phyloP scores from a whole-genome alignment of 2,113 vertebrate genomes.

The Nestor notabilis region DNA sequence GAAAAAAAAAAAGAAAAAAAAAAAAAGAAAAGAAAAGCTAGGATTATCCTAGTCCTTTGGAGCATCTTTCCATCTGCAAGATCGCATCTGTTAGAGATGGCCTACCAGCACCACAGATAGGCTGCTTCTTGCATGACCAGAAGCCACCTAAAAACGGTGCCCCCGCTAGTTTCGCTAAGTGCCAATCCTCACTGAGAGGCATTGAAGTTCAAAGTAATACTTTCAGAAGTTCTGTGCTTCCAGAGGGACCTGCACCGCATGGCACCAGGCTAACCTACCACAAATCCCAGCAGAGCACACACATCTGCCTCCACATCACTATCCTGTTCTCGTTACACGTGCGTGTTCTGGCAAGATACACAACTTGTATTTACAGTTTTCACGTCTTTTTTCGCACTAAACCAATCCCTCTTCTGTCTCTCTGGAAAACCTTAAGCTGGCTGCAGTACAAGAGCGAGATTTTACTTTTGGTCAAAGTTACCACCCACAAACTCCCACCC shows the following conservation, averaged over 20 bases:
- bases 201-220: conserved; percentile 72
- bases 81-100: conserved; percentile 20
- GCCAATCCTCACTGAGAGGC: conserved; percentile 75
- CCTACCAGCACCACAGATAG: conserved; percentile 61
- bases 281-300: conserved; percentile 53
- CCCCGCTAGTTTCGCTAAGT: conserved; percentile 64
- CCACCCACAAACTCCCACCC: conserved; percentile 52
- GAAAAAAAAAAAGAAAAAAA: background rate
- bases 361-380: conserved; percentile 50
- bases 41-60: conserved; percentile 72
- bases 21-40: background rate
- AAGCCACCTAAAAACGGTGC: conserved; percentile 56
- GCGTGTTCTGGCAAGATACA: conserved; percentile 35
- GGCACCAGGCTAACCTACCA: conserved; percentile 69
- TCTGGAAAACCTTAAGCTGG: conserved; percentile 65
- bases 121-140: conserved; percentile 43
- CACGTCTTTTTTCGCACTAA: conserved; percentile 35
- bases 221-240: conserved; percentile 81
- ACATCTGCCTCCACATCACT: background rate
- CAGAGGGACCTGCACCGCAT: conserved; percentile 68
- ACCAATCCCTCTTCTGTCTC: conserved; percentile 69
- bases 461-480: conserved; percentile 75
- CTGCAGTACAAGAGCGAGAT: conserved; percentile 77
- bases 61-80: conserved; percentile 80
- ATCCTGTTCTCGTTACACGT: conserved; percentile 2